Evolutionary conservation across 2,113 vertebrate genomes (phyloP), one percentile per base, ranked within the genome.

Genomic region (Calyptomena viridis): DNA sequence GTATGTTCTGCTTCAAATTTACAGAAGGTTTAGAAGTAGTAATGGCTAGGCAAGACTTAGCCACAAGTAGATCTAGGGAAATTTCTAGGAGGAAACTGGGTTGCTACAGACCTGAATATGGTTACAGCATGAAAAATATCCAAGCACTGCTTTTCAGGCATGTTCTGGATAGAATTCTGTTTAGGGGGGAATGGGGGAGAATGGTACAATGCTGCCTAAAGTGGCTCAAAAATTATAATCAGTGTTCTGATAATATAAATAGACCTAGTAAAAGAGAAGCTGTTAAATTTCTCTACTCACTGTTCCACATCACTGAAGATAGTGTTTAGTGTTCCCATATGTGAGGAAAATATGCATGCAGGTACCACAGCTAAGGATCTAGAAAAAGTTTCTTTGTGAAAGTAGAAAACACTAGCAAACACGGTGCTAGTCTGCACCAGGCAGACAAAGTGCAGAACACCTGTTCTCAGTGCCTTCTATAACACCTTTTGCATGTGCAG

Each of bases 141-240:
- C 5, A 35, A 50, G 14, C 19, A 12, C 39, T 94, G 39, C 42
- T 59, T 13, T 14, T 72, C 8, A 17, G 33, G 28, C 55, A 27
- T 55, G 30, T 30, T 90, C 21, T 60, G 11, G 15, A 12, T 82
- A 31, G 28, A 33, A 12, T n/a, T 69, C 27, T 10, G 9, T 4
- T n/a, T 63, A 4, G 23, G 9, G 18, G 25, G 14, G 1, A 1
- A 5, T 7, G 31, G 8, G 7, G 11, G 6, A 47, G 14, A 49
- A 24, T 8, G 55, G 31, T 56, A 21, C 31, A 21, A 21, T 33
- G 55, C 55, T 56, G 55, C 33, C 6, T 58, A 14, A 33, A 56
- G 19, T 56, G 19, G 31, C 19, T 56, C 18, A 53, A 53, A 56
- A n/a, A 33, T n/a, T 56, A 14, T 21, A 21, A 21, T 56, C 53